Evolutionary conservation across 2,888 invertebrate genomes (phyloP), one percentile per base, ranked within the genome.

Genomic region (Melitaea athalia): DNA sequence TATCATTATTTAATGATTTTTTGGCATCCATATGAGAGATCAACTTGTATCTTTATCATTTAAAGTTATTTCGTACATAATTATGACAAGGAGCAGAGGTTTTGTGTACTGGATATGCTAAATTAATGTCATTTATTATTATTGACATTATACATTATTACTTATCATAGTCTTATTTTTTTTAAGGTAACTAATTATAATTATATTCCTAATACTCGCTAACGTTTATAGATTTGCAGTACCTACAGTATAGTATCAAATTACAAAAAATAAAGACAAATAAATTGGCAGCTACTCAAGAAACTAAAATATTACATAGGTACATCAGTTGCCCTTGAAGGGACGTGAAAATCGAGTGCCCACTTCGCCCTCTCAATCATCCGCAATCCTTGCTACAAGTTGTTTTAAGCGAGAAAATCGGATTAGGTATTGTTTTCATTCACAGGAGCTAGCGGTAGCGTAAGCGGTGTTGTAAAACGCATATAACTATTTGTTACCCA

Each of bases 351-450:
- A 49, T 15, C 52, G 42, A 65, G 50, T 43, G 24, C 50, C 59
- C 64, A 59, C 38, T 17, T 42, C 64, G 42, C 24, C 57, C 64
- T 50, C 52, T 59, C 64, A 59, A 65, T 65, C 64, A 65, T 59
- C 31, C 50, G 24, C 38, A 59, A 59, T 61, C 60, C 33, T 50
- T 52, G 50, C 64, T 15, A 57, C 42, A 42, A n/a, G 43, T 59
- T 65, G 42, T 43, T 50, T 12, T 45, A 33, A 61, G 52, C 31
- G 31, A 50, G 31, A 59, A 59, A 59, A 59, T 52, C 50, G n/a
- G 38, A 6, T 57, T 15, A 5, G 15, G 42, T 50, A 17, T 59
- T 10, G 45, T 17, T 15, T 33, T 33, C 12, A 50, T 64, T 50
- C 49, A 57, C 50, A 42, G 42, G 10, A 15, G 31, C 1, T 15